Evolutionary conservation across 2,797 vertebrate genomes (phyloP).

Genomic region (Nannoperca australis): DNA sequence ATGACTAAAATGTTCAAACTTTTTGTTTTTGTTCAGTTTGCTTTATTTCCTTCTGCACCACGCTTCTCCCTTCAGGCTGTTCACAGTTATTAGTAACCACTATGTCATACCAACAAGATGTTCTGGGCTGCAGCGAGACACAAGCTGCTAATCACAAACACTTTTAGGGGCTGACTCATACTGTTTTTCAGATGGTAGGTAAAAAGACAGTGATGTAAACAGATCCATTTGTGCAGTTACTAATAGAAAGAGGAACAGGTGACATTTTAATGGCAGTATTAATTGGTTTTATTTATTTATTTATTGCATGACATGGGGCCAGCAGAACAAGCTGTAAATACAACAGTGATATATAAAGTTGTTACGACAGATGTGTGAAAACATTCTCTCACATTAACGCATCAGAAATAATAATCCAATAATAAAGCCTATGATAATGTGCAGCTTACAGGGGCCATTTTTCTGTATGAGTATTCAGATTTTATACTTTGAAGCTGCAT

Average conservation of each 20-base stretch:
- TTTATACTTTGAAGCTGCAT: neutral
- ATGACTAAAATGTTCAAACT: neutral
- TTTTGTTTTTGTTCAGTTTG: slow-evolving; percentile 19
- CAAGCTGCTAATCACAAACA: slow-evolving; percentile 14
- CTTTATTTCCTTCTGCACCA: slow-evolving; percentile 3
- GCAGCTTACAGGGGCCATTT: neutral
- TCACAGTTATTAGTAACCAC: slow-evolving; percentile 1
- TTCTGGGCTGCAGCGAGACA: neutral
- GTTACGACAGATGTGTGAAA: neutral
- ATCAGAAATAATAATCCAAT: neutral
- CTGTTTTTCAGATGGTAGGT: neutral
- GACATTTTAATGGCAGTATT: neutral
- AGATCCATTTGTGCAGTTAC: slow-evolving; percentile 1
- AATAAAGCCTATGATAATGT: neutral
- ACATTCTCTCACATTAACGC: neutral
- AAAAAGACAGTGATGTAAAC: neutral
- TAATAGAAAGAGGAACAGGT: neutral
- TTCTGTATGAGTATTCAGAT: neutral
- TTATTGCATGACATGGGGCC: neutral
- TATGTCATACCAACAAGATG: slow-evolving; percentile 4
- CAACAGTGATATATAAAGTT: neutral
- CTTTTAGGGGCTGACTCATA: slow-evolving; percentile 3
- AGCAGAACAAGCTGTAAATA: neutral
- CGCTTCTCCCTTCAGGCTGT: neutral
- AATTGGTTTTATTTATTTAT: too few species aligned